Evolutionary conservation across 2,113 vertebrate genomes (phyloP), one percentile per base, ranked within the genome.

Genomic region (Paratilapia polleni): DNA sequence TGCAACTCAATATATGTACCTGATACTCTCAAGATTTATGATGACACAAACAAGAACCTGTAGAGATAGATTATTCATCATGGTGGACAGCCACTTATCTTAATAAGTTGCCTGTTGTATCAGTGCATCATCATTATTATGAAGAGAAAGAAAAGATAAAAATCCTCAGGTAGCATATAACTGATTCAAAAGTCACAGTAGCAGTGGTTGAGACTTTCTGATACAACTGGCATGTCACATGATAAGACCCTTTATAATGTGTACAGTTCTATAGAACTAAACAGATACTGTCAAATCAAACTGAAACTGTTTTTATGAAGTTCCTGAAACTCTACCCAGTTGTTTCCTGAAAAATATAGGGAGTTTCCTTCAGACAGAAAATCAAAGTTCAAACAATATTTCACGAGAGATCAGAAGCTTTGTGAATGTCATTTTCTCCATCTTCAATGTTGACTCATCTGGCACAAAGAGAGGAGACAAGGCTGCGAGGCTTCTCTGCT

Each of bases 401-500:
- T 34, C 6, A 31, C 11, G 8, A 31, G 26, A 22, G 74, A 80
- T 85, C 47, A 75, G 13, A 68, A 64, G 47, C 66, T 84, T 78
- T 13, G 14, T 31, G 24, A 76, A 38, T 59, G 66, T 77, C 81
- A 63, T 87, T 80, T 41, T 80, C 60, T 70, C n/a, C 26, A 56
- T 78, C 49, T 41, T 66, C n/a, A 41, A 43, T 52, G 60, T 58
- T 60, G 41, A 60, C 60, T 88, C 66, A 74, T 86, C 38, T 76
- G 74, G 12, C 60, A 80, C 77, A 82, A 82, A 80, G 63, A 28
- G 22, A 82, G 41, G 28, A 62, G 74, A 80, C 64, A 70, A 77
- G 54, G 57, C 74, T 83, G 61, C 1, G 8, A 61, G 68, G 70
- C 85, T 80, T 61, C 20, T 17, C 78, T 75, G 66, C 52, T 13